Evolutionary conservation across 1,140 invertebrate species (phyloP), one percentile per base, ranked within the genome.

Genomic region (Pseudachorutes palmiensis): DNA sequence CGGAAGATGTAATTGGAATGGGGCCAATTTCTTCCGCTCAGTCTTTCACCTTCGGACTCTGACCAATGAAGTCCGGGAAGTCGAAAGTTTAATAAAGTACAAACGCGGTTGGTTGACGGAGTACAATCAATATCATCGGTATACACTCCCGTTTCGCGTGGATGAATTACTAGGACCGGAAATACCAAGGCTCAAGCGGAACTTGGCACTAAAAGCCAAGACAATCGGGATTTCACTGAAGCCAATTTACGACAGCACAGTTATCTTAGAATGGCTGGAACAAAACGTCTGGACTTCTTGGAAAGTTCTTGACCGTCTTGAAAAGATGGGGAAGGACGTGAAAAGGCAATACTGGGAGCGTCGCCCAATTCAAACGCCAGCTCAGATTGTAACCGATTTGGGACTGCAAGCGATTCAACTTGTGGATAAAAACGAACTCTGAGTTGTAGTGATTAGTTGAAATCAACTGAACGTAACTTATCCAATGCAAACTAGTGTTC

Each of bases 41-140:
- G 24, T 74, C 2, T 68, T 67, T n/a, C 65, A 66, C 24, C 68
- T 71, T 29, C 64, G 62, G 0, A 45, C 66, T 22, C 59, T 74
- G 2, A n/a, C 69, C 16, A 59, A 64, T 12, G 71, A 74, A 26
- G 61, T 74, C 16, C 65, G 69, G 60, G 71, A 69, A 12, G 29
- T 74, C 14, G 57, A 71, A 14, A 29, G 55, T 0, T 70, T 70
- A 24, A 31, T 76, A 24, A 65, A 48, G 1, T 59, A 70, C 26
- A 68, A 71, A 22, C 30, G 69, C 70, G 86, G 87, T 24, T 92
- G 89, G 89, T 78, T 91, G 72, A 90, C 88, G 5, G 82, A 85
- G 2, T 92, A 91, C 74, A 91, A 91, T 75, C 79, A 90, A 0
- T 82, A 87, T n/a, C 83, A 87, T 71, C 87, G 86, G 70, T 91